Conservation (phyloP, 2,797 vertebrate genomes). For the Schizothorax lantsangensis region DNA sequence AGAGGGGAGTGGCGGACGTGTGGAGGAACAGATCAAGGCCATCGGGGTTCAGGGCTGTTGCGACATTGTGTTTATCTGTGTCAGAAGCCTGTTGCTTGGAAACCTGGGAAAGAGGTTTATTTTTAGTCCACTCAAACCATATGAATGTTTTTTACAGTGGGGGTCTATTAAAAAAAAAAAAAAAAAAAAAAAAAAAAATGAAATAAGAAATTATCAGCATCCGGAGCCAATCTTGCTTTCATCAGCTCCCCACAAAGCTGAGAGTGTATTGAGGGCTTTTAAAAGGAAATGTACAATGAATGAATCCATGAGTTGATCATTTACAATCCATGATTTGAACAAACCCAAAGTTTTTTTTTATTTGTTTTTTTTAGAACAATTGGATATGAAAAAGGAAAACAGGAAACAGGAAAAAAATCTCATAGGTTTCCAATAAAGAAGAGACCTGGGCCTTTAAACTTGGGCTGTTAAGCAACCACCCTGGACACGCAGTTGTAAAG, state of each 20-base stretch:
- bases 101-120: constrained; percentile 59
- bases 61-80: constrained; percentile 54
- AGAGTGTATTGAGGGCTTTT: constrained; percentile 2
- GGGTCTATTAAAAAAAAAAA: constrained; percentile 40
- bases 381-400: neutral
- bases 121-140: constrained; percentile 57
- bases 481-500: neutral
- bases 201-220: constrained; percentile 1
- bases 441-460: neutral
- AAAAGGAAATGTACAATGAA: constrained; percentile 15
- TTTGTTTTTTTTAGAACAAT: neutral
- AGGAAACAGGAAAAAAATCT: too few species aligned
- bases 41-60: constrained; percentile 10
- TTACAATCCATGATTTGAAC: neutral
- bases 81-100: constrained; percentile 61
- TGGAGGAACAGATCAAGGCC: constrained; percentile 45
- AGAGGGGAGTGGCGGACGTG: constrained; percentile 6
- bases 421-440: too few species aligned
- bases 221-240: constrained; percentile 11
- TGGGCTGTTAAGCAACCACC: neutral
- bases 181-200: too few species aligned
- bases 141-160: constrained; percentile 37
- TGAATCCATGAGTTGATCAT: neutral
- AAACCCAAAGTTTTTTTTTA: neutral
- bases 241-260: neutral